A percentile compares a stretch with the other conserved stretches of the same genome.
Evolutionary conservation across 1,140 invertebrate genomes (phyloP).

Genomic region (Coelopa frigida): DNA sequence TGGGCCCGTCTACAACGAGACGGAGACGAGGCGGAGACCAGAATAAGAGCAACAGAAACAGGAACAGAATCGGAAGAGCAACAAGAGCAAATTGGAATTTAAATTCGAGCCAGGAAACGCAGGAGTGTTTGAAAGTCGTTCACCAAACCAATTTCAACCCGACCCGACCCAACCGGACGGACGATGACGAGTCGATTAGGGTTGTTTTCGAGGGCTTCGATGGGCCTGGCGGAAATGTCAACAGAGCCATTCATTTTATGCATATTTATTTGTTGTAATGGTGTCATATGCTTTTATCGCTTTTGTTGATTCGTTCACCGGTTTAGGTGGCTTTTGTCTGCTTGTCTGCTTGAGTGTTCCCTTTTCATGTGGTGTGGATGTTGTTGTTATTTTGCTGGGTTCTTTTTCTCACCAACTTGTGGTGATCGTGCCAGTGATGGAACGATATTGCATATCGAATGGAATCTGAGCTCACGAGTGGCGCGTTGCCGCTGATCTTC

Average conservation of each 20-base stretch:
- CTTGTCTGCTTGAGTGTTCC: too few relatives aligned
- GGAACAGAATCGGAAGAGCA: too few relatives aligned
- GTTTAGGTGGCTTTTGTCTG: background rate
- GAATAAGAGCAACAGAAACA: too few relatives aligned
- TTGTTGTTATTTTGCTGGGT: too few relatives aligned
- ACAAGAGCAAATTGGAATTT: too few relatives aligned
- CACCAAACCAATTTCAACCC: too few relatives aligned
- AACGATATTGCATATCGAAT: background rate
- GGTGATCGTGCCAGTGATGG: background rate
- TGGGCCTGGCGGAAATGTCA: slow-evolving; percentile 10
- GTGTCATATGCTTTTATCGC: slow-evolving; percentile 17
- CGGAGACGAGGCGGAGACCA: too few relatives aligned
- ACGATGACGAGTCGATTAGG: slow-evolving; percentile 10
- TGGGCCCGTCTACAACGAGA: too few relatives aligned
- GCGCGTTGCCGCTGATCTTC: background rate
- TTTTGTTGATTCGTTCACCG: slow-evolving; percentile 1
- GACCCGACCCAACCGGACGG: too few relatives aligned
- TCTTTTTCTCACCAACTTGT: background rate
- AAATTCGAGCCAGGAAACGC: too few relatives aligned
- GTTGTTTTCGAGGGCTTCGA: slow-evolving; percentile 9
- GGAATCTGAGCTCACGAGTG: background rate
- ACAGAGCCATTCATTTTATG: slow-evolving; percentile 12
- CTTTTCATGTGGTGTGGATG: too few relatives aligned
- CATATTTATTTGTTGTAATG: slow-evolving; percentile 8
- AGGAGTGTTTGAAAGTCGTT: too few relatives aligned